Percentiles rank a stretch among this genome's conserved stretches.
phyloP scores from a whole-genome alignment of 2,113 vertebrate genomes.

The Panurus biarmicus region DNA sequence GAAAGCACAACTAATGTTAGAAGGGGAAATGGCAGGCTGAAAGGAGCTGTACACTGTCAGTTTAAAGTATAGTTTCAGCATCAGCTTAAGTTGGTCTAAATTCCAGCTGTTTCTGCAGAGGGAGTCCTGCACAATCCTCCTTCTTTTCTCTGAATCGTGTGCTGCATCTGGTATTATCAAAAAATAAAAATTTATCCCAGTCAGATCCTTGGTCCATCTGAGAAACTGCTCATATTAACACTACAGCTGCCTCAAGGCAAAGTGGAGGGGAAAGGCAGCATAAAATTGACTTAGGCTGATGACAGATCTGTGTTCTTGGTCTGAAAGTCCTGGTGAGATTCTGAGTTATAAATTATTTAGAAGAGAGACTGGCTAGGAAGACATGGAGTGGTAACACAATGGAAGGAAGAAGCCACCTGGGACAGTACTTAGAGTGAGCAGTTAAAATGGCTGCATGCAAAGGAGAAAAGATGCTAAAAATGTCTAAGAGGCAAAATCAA shows the following conservation, averaged over 20 bases:
- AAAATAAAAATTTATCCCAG: background rate
- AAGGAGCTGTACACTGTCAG: background rate
- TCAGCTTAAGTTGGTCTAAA: background rate
- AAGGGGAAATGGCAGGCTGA: background rate
- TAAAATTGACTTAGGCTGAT: background rate
- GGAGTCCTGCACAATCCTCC: background rate
- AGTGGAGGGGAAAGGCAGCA: background rate
- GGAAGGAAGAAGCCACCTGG: background rate
- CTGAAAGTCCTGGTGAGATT: background rate
- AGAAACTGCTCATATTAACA: background rate
- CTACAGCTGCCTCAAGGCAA: background rate
- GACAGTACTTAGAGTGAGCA: background rate
- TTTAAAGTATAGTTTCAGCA: background rate
- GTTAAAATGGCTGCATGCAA: background rate
- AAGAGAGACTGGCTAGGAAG: background rate
- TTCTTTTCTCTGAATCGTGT: background rate
- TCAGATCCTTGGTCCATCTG: background rate
- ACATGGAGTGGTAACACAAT: background rate
- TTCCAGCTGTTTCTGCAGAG: background rate
- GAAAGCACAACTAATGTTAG: background rate
- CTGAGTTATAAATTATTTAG: conserved; percentile 8
- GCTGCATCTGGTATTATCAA: background rate
- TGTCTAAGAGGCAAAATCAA: background rate
- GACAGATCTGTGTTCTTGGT: background rate
- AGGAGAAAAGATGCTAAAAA: background rate